Conservation (phyloP, 2,888 invertebrate genomes). For the Neuroscelio doddi region DNA sequence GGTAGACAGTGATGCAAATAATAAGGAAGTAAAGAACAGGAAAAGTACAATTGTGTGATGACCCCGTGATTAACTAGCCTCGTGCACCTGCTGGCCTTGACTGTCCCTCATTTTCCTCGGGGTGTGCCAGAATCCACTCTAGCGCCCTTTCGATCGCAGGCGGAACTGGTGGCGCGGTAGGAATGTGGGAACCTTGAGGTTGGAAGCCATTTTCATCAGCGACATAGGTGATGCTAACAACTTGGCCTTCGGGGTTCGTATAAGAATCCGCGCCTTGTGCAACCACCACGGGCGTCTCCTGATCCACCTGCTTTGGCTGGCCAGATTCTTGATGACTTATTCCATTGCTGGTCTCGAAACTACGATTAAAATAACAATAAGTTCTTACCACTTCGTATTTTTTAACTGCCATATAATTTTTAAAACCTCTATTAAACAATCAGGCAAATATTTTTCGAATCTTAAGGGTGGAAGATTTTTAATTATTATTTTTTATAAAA, state of each 20-base stretch:
- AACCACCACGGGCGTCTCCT: slow-evolving; percentile 68
- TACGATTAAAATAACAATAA: slow-evolving; percentile 36
- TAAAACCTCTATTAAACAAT: too few relatives aligned
- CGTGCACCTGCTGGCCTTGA: slow-evolving; percentile 40
- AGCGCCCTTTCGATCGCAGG: slow-evolving; percentile 71
- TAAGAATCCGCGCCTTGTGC: slow-evolving; percentile 71
- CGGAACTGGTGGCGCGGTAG: slow-evolving; percentile 71
- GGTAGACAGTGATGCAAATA: slow-evolving; percentile 1
- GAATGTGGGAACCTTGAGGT: slow-evolving; percentile 70
- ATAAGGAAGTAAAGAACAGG: slow-evolving; percentile 33
- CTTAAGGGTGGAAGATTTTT: background rate
- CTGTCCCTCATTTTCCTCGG: slow-evolving; percentile 66
- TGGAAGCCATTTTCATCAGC: slow-evolving; percentile 71
- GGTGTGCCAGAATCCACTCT: slow-evolving; percentile 71
- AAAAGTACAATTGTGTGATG: slow-evolving; percentile 37
- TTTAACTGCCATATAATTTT: too few relatives aligned
- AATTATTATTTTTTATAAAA: slow-evolving; percentile 4
- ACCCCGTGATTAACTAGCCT: slow-evolving; percentile 39
- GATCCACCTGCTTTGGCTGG: slow-evolving; percentile 68
- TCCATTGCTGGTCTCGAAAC: slow-evolving; percentile 73
- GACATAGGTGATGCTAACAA: slow-evolving; percentile 69
- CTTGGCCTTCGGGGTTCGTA: slow-evolving; percentile 71
- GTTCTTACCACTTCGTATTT: too few relatives aligned
- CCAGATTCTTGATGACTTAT: slow-evolving; percentile 72
- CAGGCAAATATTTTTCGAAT: too few relatives aligned